Evolutionary conservation across 2,888 invertebrate species (phyloP).

Genomic region (Diplazon laetatorius): DNA sequence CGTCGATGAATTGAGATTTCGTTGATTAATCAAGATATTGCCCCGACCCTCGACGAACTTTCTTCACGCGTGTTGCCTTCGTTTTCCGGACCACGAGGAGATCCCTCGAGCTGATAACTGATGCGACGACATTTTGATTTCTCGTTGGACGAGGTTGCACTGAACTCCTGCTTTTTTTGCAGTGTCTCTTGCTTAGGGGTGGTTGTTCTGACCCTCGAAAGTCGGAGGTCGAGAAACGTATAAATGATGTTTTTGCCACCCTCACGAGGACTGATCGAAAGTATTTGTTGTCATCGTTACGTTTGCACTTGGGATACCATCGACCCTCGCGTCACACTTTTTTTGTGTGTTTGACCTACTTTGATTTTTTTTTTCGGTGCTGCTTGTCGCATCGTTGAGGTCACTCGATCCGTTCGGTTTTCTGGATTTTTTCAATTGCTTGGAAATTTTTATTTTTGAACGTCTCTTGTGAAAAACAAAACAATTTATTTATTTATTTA

Average conservation of each 20-base stretch:
- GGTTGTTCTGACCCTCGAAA: slow-evolving; percentile 39
- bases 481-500: no score
- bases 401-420: slow-evolving; percentile 29
- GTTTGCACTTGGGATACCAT: slow-evolving; percentile 41
- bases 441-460: no score
- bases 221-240: slow-evolving; percentile 22
- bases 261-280: slow-evolving; percentile 45
- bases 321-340: slow-evolving; percentile 39
- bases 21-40: slow-evolving; percentile 63
- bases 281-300: slow-evolving; percentile 50
- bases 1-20: slow-evolving; percentile 25
- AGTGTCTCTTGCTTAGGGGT: no score
- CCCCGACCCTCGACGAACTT: slow-evolving; percentile 30
- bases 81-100: slow-evolving; percentile 47
- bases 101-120: slow-evolving; percentile 58
- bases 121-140: slow-evolving; percentile 44
- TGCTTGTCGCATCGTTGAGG: slow-evolving; percentile 42
- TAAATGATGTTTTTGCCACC: slow-evolving; percentile 43
- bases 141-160: no score
- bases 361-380: slow-evolving; percentile 14
- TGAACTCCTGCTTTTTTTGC: no score
- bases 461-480: no score
- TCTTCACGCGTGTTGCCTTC: slow-evolving; percentile 55
- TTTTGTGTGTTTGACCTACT: slow-evolving; percentile 36
- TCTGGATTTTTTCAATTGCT: no score